phyloP scores from a whole-genome alignment of 1,140 invertebrate species.

The Eueides isabella region DNA sequence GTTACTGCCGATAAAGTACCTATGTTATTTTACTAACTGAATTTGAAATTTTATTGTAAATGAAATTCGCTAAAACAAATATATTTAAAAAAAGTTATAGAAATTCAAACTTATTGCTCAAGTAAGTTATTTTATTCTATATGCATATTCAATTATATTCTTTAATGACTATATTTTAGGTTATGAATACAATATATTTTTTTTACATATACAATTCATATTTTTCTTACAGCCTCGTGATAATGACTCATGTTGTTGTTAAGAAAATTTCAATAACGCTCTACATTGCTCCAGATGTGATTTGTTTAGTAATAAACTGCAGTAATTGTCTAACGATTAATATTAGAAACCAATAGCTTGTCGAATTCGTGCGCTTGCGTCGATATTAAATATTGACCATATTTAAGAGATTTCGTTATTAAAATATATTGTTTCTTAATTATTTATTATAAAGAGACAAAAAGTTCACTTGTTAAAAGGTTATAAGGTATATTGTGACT shows the following conservation, averaged over 20 bases:
- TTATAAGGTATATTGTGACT: background rate
- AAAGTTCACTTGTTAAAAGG: background rate
- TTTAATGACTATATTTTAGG: background rate
- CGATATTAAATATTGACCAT: background rate
- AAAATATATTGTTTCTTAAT: background rate
- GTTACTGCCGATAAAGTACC: too few relatives aligned
- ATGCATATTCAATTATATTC: too few relatives aligned
- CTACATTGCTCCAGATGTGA: conserved; percentile 3
- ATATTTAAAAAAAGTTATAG: too few relatives aligned
- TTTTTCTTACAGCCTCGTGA: background rate
- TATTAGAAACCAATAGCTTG: background rate
- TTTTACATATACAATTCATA: background rate
- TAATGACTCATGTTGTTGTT: background rate
- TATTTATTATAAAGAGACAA: background rate
- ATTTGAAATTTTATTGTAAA: too few relatives aligned
- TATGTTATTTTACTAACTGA: too few relatives aligned
- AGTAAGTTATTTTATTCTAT: too few relatives aligned
- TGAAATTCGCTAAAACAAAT: too few relatives aligned
- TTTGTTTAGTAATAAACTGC: background rate
- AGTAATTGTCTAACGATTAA: background rate
- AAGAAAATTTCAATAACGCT: background rate
- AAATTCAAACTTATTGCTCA: too few relatives aligned
- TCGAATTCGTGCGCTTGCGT: background rate
- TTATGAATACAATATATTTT: background rate
- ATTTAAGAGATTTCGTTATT: background rate